A percentile compares a stretch with the other conserved stretches of the same genome.
These are phyloP conservation scores for Paradoxurus hermaphroditus DNA, from an alignment of 2,113 vertebrate species.

Conservation along the genomic window DNA sequence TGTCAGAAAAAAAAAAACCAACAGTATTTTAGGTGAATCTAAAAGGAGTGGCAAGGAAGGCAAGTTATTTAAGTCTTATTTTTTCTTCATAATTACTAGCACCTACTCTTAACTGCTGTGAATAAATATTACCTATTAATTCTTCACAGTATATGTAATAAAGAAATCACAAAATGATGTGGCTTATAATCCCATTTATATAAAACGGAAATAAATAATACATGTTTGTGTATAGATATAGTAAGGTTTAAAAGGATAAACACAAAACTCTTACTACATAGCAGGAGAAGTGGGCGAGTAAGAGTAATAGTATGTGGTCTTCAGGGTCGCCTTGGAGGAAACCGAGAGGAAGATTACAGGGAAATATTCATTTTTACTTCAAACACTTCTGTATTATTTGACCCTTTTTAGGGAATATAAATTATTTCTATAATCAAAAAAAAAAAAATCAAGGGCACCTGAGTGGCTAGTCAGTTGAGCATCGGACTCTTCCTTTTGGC, in stretches of 20 bases:
- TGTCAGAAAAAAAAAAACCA: not conserved
- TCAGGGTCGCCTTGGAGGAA: not conserved
- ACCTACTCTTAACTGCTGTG: not conserved
- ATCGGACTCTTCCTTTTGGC: too few relatives aligned
- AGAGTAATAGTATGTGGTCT: not conserved
- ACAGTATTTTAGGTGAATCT: not conserved
- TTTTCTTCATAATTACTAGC: not conserved
- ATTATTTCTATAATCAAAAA: not conserved
- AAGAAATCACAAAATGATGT: not conserved
- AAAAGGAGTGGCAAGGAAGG: not conserved
- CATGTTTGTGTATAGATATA: not conserved
- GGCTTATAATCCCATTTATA: not conserved
- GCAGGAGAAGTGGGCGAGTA: not conserved
- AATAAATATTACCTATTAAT: not conserved
- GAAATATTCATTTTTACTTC: conserved; percentile 5
- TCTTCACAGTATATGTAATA: not conserved
- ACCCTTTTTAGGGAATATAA: not conserved
- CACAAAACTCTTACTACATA: not conserved
- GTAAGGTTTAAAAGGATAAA: not conserved
- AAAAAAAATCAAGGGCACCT: not conserved
- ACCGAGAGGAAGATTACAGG: not conserved
- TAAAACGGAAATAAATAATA: not conserved
- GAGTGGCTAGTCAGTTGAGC: too few relatives aligned
- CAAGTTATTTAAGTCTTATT: not conserved
- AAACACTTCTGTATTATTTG: not conserved